Conservation (phyloP, 2,888 invertebrate genomes). For the Campaea margaritaria region DNA sequence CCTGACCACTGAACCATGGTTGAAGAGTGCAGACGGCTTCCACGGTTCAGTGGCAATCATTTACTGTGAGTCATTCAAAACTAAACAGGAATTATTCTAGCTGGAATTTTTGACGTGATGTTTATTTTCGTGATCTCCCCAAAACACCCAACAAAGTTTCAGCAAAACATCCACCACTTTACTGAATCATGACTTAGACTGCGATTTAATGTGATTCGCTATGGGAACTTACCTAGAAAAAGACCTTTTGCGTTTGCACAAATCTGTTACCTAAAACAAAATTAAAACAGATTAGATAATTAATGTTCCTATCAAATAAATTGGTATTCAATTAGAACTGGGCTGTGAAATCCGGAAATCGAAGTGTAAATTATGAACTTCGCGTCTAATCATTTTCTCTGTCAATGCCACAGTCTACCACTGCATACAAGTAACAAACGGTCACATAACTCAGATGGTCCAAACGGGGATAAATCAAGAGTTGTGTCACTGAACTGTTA, state of each 20-base stretch:
- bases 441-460: constrained; percentile 15
- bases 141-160: too few species aligned
- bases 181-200: not conserved
- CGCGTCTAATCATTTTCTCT: constrained; percentile 11
- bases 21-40: constrained; percentile 18
- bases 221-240: constrained; percentile 2
- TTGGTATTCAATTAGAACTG: not conserved
- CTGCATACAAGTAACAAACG: constrained; percentile 15
- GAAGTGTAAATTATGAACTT: not conserved
- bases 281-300: too few species aligned
- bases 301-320: too few species aligned
- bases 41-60: constrained; percentile 24
- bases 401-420: constrained; percentile 12
- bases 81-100: constrained; percentile 4
- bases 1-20: constrained; percentile 37
- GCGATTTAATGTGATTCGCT: too few species aligned
- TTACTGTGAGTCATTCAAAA: constrained; percentile 10
- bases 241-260: not conserved
- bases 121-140: not conserved
- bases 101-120: not conserved
- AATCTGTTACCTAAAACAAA: constrained; percentile 1
- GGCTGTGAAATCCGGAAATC: not conserved
- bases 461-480: constrained; percentile 34
- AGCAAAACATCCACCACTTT: too few species aligned
- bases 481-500: constrained; percentile 11